Base-by-base conservation (phyloP, 2,888 invertebrate genomes). In the Branchellion lobata region DNA sequence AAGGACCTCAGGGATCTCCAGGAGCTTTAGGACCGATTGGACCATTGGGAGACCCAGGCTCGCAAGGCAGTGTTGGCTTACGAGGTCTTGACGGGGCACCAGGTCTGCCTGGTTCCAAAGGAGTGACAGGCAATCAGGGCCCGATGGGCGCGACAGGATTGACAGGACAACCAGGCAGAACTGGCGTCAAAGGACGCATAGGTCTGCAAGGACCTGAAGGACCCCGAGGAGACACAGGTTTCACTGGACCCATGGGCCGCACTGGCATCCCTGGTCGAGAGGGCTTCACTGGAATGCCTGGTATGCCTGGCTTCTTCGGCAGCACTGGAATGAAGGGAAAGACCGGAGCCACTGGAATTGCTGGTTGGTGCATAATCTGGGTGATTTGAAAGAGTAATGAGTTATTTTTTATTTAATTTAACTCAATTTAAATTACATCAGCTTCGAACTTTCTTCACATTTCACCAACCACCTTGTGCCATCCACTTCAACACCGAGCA, bases 111-210 rank as follows among this genome's bases (percentile, higher is more conserved):
- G 77, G 77, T 0, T n/a, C 14, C 0, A 77, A 33, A 11, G 77
- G 77, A 29, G 21, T 8, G 18, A 31, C 77, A 21, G 77, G 77
- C 1, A n/a, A 18, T 18, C 14, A 3, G 33, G 77, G 77, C 1
- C 11, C 33, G 3, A 29, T 57, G 18, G 77, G 77, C 29, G 77
- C n/a, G 31, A 65, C 34, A 21, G 77, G 77, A n/a, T 81, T 80
- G 0, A 78, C 80, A 14, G 85, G 85, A 36, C 78, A 78, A 0
- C 81, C 80, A 33, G 85, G 81, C 29, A 33, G n/a, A 29, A 0
- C 40, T 8, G 81, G 81, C 29, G 57, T 33, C 1, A 29, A 31
- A 11, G 81, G 81, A 24, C 53, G 29, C 0, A 18, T n/a, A 18
- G 80, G 80, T 53, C 57, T 68, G 29, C 21, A 21, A 24, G 82